These are phyloP conservation scores for Rambutsinella grinnellia DNA, from an alignment of 2,888 invertebrate species.

Conservation along the genomic window DNA sequence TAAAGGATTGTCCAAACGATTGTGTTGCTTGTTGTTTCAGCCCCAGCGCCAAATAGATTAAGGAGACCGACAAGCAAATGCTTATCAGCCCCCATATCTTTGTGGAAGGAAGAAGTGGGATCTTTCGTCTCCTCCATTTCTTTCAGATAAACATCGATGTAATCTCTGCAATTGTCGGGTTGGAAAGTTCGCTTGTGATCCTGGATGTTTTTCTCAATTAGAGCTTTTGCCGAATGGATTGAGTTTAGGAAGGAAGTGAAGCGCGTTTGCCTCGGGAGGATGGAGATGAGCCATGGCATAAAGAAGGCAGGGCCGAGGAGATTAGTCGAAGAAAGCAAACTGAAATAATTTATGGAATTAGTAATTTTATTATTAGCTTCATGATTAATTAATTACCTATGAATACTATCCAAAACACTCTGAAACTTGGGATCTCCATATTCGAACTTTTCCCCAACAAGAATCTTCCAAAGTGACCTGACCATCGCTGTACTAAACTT, in stretches of 20 bases:
- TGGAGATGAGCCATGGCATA: conserved; percentile 39
- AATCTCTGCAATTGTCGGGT: conserved; percentile 42
- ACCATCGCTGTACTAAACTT: conserved; percentile 36
- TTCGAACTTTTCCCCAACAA: conserved; percentile 38
- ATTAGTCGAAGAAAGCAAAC: conserved; percentile 14
- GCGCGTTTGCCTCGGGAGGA: conserved; percentile 26
- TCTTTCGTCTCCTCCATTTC: conserved; percentile 55
- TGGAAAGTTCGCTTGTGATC: conserved; percentile 35
- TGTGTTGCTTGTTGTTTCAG: conserved; percentile 55
- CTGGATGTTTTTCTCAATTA: conserved; percentile 42
- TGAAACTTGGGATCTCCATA: conserved; percentile 32
- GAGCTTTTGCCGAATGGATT: conserved; percentile 4
- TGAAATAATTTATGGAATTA: not conserved
- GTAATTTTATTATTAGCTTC: not conserved
- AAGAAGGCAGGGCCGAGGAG: conserved; percentile 46
- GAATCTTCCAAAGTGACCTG: conserved; percentile 46
- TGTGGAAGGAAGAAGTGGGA: conserved; percentile 53
- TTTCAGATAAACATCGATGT: conserved; percentile 50
- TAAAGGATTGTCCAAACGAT: conserved; percentile 46
- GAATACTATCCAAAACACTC: conserved; percentile 22
- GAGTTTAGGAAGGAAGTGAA: conserved; percentile 14
- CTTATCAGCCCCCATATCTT: conserved; percentile 39
- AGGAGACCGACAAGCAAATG: conserved; percentile 36
- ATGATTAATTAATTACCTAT: not conserved
- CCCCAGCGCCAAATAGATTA: conserved; percentile 56